A percentile compares a stretch with the other conserved stretches of the same genome.
Conservation (phyloP, 1,140 invertebrate genomes). For the Halictus rubicundus region DNA sequence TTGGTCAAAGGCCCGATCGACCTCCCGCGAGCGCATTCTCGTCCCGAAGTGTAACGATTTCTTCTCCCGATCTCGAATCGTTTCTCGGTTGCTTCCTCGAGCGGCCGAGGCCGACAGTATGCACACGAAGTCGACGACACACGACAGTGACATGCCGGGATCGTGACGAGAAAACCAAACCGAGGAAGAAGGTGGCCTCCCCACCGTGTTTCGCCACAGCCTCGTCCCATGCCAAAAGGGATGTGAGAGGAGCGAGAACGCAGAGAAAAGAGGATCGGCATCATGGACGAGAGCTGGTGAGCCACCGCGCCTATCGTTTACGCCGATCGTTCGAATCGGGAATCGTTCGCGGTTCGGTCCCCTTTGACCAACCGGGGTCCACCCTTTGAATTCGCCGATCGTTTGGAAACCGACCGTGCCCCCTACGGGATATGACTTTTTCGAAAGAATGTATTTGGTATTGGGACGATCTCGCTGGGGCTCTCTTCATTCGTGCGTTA, state of each 20-base stretch:
- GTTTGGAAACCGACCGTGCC: slow-evolving; percentile 21
- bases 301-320: slow-evolving; percentile 56
- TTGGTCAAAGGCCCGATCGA: background rate
- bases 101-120: slow-evolving; percentile 63
- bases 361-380: slow-evolving; percentile 13
- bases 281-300: slow-evolving; percentile 1
- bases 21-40: background rate
- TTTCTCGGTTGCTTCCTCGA: slow-evolving; percentile 50
- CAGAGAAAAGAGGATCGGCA: slow-evolving; percentile 45
- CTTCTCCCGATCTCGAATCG: slow-evolving; percentile 53
- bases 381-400: slow-evolving; percentile 47
- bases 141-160: slow-evolving; percentile 69
- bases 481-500: no score
- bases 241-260: slow-evolving; percentile 36
- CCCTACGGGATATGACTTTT: slow-evolving; percentile 7
- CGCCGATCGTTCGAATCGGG: slow-evolving; percentile 55
- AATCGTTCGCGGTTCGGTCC: slow-evolving; percentile 47
- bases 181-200: slow-evolving; percentile 8
- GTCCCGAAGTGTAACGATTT: slow-evolving; percentile 50
- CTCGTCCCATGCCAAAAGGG: slow-evolving; percentile 20
- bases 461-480: background rate
- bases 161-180: slow-evolving; percentile 72
- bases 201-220: background rate
- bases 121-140: slow-evolving; percentile 59
- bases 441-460: slow-evolving; percentile 4